Base-by-base conservation (phyloP, 2,113 vertebrate species). In the Urocolius indicus region DNA sequence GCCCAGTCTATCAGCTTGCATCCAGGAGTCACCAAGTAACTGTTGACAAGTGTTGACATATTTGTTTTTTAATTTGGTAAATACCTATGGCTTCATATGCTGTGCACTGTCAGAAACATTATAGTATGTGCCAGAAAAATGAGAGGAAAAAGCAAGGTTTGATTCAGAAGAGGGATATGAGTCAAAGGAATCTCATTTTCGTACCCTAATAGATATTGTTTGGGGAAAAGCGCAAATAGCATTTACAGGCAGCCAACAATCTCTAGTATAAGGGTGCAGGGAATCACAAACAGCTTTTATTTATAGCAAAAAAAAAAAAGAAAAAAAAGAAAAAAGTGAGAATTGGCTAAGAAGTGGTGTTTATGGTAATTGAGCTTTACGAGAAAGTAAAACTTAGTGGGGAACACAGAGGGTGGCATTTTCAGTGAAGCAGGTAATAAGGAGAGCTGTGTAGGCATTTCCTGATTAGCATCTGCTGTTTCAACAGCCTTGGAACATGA, bases 381-480 rank as follows among this genome's bases (percentile, higher is more conserved):
- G 73, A 85, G 91, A 93, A 95, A 93, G 82, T 62, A 84, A 66
- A 93, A 87, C 59, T 87, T 86, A 23, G 16, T 55, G 61, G 67
- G 72, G 84, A 92, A 77, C 78, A 63, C 87, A 51, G 78, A 18
- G 61, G 91, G 76, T 80, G 84, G 69, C 61, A 54, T 85, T 93
- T 88, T 63, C 76, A 85, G 78, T 71, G 94, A 89, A 87, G 69
- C 20, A 90, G 93, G 87, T 93, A 86, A 89, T 94, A 68, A 68
- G 67, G 71, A 81, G 85, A 77, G 74, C 66, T 67, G 74, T 74
- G 74, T 55, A 67, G 79, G 87, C 87, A 84, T 90, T 92, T 93
- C 93, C 91, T 95, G 95, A 95, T 95, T 77, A 95, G 73, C 76
- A 81, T 95, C 73, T 94, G 73, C 82, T 94, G 77, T 92, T 93